phyloP scores from a whole-genome alignment of 2,113 vertebrate species.

The Meles meles region DNA sequence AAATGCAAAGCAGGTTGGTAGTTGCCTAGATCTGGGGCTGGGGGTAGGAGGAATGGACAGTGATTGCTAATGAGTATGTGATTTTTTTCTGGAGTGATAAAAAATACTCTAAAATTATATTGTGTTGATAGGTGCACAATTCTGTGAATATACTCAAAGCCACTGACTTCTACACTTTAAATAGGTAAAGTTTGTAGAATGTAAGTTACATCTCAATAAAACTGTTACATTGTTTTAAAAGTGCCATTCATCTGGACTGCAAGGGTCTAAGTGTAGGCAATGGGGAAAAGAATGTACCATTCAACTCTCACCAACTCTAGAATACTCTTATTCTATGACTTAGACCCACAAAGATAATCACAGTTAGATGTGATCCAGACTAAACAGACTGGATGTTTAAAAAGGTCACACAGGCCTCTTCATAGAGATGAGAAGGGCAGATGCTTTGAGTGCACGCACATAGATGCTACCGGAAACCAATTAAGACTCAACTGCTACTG shows the following conservation, averaged over 20 bases:
- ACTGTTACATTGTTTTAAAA: background rate
- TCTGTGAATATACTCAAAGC: background rate
- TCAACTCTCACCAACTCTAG: background rate
- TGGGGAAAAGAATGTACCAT: background rate
- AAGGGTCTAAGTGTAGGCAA: background rate
- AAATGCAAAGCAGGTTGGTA: background rate
- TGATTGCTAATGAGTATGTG: background rate
- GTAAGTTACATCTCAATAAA: background rate
- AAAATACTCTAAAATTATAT: background rate
- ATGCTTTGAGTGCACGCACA: background rate
- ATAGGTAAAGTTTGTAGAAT: background rate
- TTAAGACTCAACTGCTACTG: background rate
- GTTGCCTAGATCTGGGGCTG: background rate
- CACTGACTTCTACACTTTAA: background rate
- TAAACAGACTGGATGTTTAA: background rate
- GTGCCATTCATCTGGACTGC: background rate
- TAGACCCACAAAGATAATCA: background rate
- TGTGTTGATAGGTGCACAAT: background rate
- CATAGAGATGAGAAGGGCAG: background rate
- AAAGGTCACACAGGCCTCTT: background rate
- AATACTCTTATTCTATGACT: background rate
- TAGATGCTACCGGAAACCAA: background rate
- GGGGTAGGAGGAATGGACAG: background rate
- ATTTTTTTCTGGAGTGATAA: background rate
- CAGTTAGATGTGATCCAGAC: background rate